These are phyloP conservation scores for Tineola bisselliella DNA, from an alignment of 2,888 invertebrate species.

Conservation along the genomic window DNA sequence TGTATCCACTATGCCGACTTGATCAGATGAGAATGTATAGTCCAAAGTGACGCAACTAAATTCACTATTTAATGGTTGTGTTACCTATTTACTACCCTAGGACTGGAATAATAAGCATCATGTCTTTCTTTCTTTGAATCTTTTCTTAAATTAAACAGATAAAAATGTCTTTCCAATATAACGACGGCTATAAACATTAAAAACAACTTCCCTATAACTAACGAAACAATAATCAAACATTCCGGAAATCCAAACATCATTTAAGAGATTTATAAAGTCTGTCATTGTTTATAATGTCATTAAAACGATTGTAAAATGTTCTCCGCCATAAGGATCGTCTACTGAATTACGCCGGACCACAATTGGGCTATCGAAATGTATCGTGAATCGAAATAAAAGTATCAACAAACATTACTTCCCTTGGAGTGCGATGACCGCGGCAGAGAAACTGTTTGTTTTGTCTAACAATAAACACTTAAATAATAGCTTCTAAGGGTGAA, in stretches of 20 bases:
- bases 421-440: slow-evolving; percentile 40
- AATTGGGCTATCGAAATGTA: slow-evolving; percentile 39
- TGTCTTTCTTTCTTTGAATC: background rate
- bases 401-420: slow-evolving; percentile 41
- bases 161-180: background rate
- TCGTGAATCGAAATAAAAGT: slow-evolving; percentile 30
- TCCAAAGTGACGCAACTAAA: no score
- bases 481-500: slow-evolving; percentile 3
- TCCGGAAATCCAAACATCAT: slow-evolving; percentile 39
- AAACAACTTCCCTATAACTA: slow-evolving; percentile 8
- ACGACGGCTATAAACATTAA: background rate
- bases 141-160: background rate
- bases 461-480: background rate
- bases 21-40: no score
- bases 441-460: background rate
- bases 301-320: slow-evolving; percentile 25
- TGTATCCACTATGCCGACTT: no score
- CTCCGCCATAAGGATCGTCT: background rate
- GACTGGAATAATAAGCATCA: no score
- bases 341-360: slow-evolving; percentile 43
- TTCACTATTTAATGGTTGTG: no score
- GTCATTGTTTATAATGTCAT: slow-evolving; percentile 38
- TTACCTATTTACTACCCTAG: no score
- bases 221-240: slow-evolving; percentile 24
- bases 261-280: slow-evolving; percentile 46